Evolutionary conservation across 2,797 vertebrate genomes (phyloP), one percentile per base, ranked within the genome.

Genomic region (Falco rusticolus): DNA sequence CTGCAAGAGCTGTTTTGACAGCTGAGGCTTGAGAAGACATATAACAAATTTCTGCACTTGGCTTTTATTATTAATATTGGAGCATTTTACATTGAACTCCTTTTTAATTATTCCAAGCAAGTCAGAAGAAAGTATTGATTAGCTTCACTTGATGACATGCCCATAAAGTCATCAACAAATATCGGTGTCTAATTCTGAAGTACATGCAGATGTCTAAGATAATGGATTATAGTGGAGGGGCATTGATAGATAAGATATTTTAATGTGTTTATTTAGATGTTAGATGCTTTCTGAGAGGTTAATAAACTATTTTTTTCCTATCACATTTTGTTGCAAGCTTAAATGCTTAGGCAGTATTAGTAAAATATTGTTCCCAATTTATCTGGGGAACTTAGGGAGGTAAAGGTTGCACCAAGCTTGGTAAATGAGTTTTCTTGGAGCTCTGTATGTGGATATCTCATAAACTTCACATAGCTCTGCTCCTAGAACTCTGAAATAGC

Each of bases 61-160:
- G 1, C 10, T 91, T 93, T 95, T 95, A 22, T 76, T 54, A 41
- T 82, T 89, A 86, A 29, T 60, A 70, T 17, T 33, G 15, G 47
- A 10, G 0, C 8, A 65, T 39, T 87, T 94, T 86, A 76, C 8
- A 6, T 29, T 90, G 31, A 76, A 65, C 26, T 77, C 6, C 29
- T 78, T 87, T 83, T 53, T 39, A 93, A 79, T 47, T 64, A 89
- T 94, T 92, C 54, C 39, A 85, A 3, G 9, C 9, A 63, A 33
- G 6, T 72, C n/a, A 87, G n/a, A 89, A 89, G 26, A 91, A 94
- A 75, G 11, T 94, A 97, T 93, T 89, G 87, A 95, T 94, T 60
- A 65, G 24, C 11, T 63, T 93, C 61, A 94, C 95, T 14, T 86
- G 65, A 93, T 85, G 37, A 59, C 31, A 79, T 74, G 78, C 24